Conservation (phyloP, 2,888 invertebrate species). For the Cistogaster globosa region DNA sequence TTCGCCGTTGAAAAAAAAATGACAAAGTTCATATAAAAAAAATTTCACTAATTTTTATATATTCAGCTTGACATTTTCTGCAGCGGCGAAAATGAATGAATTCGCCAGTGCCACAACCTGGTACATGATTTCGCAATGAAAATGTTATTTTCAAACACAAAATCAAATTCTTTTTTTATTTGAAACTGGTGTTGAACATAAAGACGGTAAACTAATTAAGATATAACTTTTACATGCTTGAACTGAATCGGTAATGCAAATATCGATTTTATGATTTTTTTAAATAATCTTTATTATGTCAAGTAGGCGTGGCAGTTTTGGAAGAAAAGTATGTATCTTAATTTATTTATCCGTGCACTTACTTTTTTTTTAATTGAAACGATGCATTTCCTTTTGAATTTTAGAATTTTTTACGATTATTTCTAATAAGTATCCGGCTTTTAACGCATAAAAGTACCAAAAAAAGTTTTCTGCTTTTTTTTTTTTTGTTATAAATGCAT, state of each 20-base stretch:
- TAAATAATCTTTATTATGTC: not conserved
- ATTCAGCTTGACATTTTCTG: no score
- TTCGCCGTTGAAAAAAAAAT: no score
- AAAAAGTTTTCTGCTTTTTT: not conserved
- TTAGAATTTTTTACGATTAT: not conserved
- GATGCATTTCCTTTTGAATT: not conserved
- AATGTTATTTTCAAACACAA: no score
- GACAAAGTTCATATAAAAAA: no score
- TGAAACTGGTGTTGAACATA: no score
- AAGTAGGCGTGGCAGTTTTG: conserved; percentile 16
- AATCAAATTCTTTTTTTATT: no score
- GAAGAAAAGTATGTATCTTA: not conserved
- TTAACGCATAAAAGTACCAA: not conserved
- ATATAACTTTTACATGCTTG: not conserved
- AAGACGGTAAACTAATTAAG: no score
- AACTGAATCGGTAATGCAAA: not conserved
- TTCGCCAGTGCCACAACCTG: no score
- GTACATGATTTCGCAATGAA: no score
- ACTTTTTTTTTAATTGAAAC: no score
- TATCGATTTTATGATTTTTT: conserved; percentile 4
- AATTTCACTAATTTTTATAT: no score
- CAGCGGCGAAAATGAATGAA: no score
- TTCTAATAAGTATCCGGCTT: conserved; percentile 19
- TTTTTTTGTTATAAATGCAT: not conserved
- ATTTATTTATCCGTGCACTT: not conserved